Evolutionary conservation across 2,888 invertebrate genomes (phyloP).

Genomic region (Synergus japonicus): DNA sequence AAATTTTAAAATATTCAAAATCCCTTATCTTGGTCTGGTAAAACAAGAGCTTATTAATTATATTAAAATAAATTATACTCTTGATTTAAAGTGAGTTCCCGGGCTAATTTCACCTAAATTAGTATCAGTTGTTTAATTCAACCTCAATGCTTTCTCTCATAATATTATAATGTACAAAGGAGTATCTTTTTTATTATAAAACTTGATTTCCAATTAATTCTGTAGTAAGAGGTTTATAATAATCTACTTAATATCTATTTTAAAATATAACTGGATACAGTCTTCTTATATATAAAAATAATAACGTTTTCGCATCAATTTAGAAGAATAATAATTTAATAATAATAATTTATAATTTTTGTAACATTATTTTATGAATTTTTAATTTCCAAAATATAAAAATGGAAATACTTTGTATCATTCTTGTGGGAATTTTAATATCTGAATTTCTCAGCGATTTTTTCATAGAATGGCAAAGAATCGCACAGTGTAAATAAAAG

Average conservation of each 20-base stretch:
- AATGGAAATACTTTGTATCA: not conserved
- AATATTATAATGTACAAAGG: not conserved
- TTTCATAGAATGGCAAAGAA: not conserved
- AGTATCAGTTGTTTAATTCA: not conserved
- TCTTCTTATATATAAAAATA: not conserved
- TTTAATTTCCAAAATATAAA: not conserved
- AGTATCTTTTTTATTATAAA: not conserved
- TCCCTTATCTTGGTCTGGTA: not conserved
- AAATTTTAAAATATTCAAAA: too few species aligned
- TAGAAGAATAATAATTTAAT: too few species aligned
- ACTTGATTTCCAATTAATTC: not conserved
- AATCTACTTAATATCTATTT: not conserved
- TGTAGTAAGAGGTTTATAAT: too few species aligned
- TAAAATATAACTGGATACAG: not conserved
- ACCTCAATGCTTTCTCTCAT: not conserved
- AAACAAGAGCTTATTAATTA: not conserved
- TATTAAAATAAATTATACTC: not conserved
- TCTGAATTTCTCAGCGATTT: not conserved
- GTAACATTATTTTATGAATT: not conserved
- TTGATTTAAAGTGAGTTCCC: not conserved
- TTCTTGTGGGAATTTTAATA: slow-evolving; percentile 7
- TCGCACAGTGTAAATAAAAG: slow-evolving; percentile 11
- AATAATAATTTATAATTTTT: not conserved
- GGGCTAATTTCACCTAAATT: not conserved
- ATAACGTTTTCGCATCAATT: not conserved